A percentile compares a stretch with the other conserved stretches of the same genome.
Conservation (phyloP, 2,888 invertebrate species). For the Fabriciana adippe region DNA sequence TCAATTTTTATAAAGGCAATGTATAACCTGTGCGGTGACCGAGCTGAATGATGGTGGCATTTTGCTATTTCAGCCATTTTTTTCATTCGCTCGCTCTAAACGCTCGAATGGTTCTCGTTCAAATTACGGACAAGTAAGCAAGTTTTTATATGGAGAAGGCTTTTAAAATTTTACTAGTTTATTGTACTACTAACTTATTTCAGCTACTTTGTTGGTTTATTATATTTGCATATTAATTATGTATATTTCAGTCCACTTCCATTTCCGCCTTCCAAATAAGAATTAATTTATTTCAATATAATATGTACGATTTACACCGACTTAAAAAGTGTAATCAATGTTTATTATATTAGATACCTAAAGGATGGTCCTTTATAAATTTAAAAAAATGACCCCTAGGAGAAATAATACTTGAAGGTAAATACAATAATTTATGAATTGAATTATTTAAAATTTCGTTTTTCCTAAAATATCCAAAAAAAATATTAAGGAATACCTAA, state of each 20-base stretch:
- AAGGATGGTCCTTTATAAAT: too few relatives aligned
- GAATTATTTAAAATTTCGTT: too few relatives aligned
- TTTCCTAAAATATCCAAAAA: too few relatives aligned
- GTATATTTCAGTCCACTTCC: neutral
- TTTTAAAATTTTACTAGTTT: constrained; percentile 1
- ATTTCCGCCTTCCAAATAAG: too few relatives aligned
- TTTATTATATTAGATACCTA: too few relatives aligned
- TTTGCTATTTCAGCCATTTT: constrained; percentile 56
- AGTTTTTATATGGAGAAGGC: constrained; percentile 29
- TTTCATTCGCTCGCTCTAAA: constrained; percentile 59
- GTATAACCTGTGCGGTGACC: constrained; percentile 20
- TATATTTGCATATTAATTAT: neutral
- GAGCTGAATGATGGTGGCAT: constrained; percentile 42
- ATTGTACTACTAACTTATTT: neutral
- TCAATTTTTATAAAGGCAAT: constrained; percentile 11
- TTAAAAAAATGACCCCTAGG: too few relatives aligned
- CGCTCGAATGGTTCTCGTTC: constrained; percentile 63
- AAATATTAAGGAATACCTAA: too few relatives aligned
- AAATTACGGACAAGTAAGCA: constrained; percentile 60
- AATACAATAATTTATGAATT: too few relatives aligned
- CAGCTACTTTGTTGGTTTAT: neutral
- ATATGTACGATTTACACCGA: too few relatives aligned
- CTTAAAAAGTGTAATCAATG: too few relatives aligned
- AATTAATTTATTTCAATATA: too few relatives aligned
- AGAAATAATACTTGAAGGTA: too few relatives aligned